Base-by-base conservation (phyloP, 2,797 vertebrate species). In the Fistularia commersonii region DNA sequence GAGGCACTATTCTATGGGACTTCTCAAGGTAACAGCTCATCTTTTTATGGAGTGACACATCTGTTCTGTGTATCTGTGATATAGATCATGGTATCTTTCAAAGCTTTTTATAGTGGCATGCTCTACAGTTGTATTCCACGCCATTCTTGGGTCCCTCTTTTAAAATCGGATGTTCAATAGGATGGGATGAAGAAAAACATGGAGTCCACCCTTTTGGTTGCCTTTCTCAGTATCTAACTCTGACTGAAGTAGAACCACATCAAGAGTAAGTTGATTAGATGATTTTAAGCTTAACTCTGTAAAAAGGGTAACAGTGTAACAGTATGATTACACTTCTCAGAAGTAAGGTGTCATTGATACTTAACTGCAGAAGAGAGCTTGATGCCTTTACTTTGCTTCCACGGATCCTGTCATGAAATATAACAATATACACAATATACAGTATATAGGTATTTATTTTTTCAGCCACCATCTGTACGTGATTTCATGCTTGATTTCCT, bases 381-480 rank as follows among this genome's bases (percentile, higher is more conserved):
- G 23, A 23, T 23, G 23, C 23, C 88, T 88, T 86, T 85, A 57
- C 38, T 76, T 92, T 90, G 82, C 89, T 89, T 87, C 86, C 79
- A 84, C 89, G 90, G 3, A 41, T 64, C 9, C 51, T 47, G 38
- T 91, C 90, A 91, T 89, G 87, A 91, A 88, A 23, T 23, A 23
- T 2, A n/a, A n/a, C n/a, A n/a, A n/a, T n/a, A n/a, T n/a, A n/a
- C n/a, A n/a, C n/a, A 23, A 23, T 23, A 89, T 92, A 90, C 71
- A 84, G 66, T 44, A 32, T 44, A 44, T 32, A 76, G 87, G 83
- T 82, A 84, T 87, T 93, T 93, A 91, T 95, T 95, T 93, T 93
- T 92, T 92, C 88, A 92, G 56, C 71, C 57, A 51, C 89, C 84
- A 90, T 90, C 83, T 87, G 79, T 87, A 87, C 90, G 72, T 74